phyloP scores from a whole-genome alignment of 2,797 vertebrate species.

The Neostethus bicornis region DNA sequence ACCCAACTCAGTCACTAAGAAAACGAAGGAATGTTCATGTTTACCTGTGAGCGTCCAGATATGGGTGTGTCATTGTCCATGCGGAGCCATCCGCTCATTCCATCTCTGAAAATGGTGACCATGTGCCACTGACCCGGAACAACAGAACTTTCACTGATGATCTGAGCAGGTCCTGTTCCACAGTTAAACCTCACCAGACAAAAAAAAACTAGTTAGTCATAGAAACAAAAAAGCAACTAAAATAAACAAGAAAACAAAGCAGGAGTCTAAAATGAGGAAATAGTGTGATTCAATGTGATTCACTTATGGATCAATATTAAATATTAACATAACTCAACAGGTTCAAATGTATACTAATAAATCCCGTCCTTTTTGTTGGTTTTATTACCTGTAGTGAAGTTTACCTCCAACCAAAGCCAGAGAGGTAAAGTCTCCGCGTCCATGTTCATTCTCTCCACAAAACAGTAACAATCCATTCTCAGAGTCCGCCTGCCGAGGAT shows the following conservation, averaged over 20 bases:
- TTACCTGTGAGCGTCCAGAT: constrained; percentile 89
- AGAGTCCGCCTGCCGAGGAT: constrained; percentile 80
- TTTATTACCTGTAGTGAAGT: constrained; percentile 89
- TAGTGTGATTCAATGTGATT: too few relatives aligned
- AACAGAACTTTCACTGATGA: constrained; percentile 84
- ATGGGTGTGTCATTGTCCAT: constrained; percentile 85
- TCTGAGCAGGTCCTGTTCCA: constrained; percentile 88
- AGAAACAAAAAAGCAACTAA: neutral
- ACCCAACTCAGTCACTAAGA: too few relatives aligned
- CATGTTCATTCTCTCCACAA: constrained; percentile 92
- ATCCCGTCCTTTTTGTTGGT: neutral
- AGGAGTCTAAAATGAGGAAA: too few relatives aligned
- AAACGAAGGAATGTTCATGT: neutral
- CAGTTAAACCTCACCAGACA: constrained; percentile 88
- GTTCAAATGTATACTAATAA: too few relatives aligned
- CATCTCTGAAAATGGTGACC: constrained; percentile 86
- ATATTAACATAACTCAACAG: too few relatives aligned
- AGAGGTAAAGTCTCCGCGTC: constrained; percentile 91
- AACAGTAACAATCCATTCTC: constrained; percentile 92
- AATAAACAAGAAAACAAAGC: too few relatives aligned
- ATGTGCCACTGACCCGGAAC: constrained; percentile 89
- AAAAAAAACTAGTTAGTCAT: neutral
- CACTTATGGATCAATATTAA: too few relatives aligned
- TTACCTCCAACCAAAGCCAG: constrained; percentile 85
- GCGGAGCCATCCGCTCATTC: constrained; percentile 87